A percentile compares a stretch with the other conserved stretches of the same genome.
Conservation (phyloP, 2,888 invertebrate genomes). For the Cantharis flavilabris region DNA sequence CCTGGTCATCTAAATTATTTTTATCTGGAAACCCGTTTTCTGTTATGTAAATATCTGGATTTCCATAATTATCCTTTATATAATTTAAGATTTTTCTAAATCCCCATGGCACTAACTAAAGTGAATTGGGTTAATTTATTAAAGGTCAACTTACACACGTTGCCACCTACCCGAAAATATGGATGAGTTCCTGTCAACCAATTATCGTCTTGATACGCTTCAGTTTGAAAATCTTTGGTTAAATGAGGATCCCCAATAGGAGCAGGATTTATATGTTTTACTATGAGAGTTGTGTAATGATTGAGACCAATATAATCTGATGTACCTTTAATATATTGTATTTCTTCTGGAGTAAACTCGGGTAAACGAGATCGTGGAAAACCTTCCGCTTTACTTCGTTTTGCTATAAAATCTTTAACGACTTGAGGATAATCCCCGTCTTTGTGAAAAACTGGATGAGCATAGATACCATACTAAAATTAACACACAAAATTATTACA, state of each 20-base stretch:
- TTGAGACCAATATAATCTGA: slow-evolving; percentile 78
- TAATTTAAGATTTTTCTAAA: slow-evolving; percentile 67
- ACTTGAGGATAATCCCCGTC: slow-evolving; percentile 69
- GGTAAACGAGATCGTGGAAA: slow-evolving; percentile 67
- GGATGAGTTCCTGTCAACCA: slow-evolving; percentile 57
- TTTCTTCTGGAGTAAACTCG: slow-evolving; percentile 63
- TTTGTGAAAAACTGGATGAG: slow-evolving; percentile 59
- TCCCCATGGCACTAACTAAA: slow-evolving; percentile 60
- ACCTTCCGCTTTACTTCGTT: slow-evolving; percentile 63
- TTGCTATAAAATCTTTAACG: slow-evolving; percentile 64
- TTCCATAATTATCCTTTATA: slow-evolving; percentile 63
- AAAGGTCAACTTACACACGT: neutral
- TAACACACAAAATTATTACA: neutral
- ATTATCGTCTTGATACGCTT: slow-evolving; percentile 50
- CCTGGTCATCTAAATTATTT: neutral
- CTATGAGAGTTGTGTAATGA: slow-evolving; percentile 60
- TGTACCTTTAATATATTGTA: slow-evolving; percentile 63
- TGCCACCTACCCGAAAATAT: slow-evolving; percentile 54
- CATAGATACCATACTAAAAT: slow-evolving; percentile 65
- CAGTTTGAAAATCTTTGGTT: slow-evolving; percentile 50
- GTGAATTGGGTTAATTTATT: neutral
- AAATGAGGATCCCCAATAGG: slow-evolving; percentile 5
- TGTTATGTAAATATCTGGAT: slow-evolving; percentile 62
- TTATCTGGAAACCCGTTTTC: slow-evolving; percentile 60
- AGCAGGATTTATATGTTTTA: neutral